Evolutionary conservation across 2,113 vertebrate species (phyloP).

Genomic region (Xenus cinereus): DNA sequence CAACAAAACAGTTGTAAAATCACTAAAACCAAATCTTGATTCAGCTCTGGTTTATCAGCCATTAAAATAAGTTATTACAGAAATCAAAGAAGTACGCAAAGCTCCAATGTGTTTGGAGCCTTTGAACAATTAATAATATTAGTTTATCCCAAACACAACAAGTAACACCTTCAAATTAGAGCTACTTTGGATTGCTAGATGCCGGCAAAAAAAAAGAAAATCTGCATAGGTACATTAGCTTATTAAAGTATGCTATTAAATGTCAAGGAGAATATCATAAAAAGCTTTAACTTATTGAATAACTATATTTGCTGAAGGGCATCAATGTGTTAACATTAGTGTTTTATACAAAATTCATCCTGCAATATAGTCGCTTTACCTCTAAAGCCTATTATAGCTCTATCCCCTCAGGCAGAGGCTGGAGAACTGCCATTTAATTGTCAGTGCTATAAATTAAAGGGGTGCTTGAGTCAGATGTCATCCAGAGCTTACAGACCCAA

Average conservation of each 20-base stretch:
- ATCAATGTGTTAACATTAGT: conserved; percentile 2
- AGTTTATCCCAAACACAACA: background rate
- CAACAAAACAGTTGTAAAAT: background rate
- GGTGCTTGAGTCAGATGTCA: conserved; percentile 41
- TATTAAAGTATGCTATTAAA: conserved; percentile 20
- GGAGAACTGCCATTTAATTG: conserved; percentile 66
- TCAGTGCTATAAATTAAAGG: conserved; percentile 59
- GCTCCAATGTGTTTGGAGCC: background rate
- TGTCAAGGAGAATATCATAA: background rate
- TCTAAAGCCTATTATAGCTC: conserved; percentile 39
- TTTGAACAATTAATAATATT: background rate
- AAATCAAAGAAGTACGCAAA: background rate
- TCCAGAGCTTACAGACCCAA: conserved; percentile 5
- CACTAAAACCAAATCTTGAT: background rate
- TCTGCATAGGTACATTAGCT: background rate
- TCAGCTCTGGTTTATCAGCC: background rate
- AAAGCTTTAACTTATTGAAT: conserved; percentile 26
- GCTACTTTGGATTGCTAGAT: background rate
- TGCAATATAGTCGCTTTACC: conserved; percentile 29
- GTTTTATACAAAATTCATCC: conserved; percentile 21
- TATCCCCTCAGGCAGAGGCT: conserved; percentile 20
- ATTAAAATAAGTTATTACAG: conserved; percentile 6
- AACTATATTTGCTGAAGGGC: conserved; percentile 22
- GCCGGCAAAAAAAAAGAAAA: background rate
- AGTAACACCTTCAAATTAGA: background rate